Evolutionary conservation across 1,140 invertebrate species (phyloP).

Genomic region (Calycopis cecrops): DNA sequence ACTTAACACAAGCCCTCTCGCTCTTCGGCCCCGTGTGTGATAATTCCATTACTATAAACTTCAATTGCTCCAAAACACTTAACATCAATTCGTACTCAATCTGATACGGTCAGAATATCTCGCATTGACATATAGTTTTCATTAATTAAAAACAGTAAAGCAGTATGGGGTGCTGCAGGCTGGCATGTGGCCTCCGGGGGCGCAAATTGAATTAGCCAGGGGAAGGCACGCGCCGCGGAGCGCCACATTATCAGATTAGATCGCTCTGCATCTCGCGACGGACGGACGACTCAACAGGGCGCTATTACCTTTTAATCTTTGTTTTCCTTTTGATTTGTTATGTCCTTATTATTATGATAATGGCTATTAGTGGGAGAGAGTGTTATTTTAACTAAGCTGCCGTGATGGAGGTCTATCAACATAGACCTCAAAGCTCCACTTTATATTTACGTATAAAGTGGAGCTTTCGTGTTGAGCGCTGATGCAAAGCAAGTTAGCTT

Average conservation of each 20-base stretch:
- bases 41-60: no score
- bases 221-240: constrained; percentile 44
- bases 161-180: constrained; percentile 34
- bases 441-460: no score
- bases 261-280: constrained; percentile 30
- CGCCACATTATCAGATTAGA: constrained; percentile 61
- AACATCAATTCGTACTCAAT: no score
- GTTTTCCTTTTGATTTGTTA: constrained; percentile 35
- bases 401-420: no score
- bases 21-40: no score
- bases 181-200: constrained; percentile 55
- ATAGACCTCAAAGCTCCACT: no score
- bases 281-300: constrained; percentile 16
- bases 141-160: constrained; percentile 60
- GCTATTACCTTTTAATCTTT: constrained; percentile 29
- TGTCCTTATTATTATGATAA: background rate
- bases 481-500: no score
- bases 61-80: background rate
- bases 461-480: no score
- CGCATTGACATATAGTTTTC: constrained; percentile 29
- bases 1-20: no score
- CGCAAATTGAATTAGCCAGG: constrained; percentile 54
- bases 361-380: background rate
- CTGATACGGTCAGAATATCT: background rate
- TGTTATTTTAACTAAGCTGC: no score